phyloP scores from a whole-genome alignment of 2,113 vertebrate genomes.

The Tautogolabrus adspersus region DNA sequence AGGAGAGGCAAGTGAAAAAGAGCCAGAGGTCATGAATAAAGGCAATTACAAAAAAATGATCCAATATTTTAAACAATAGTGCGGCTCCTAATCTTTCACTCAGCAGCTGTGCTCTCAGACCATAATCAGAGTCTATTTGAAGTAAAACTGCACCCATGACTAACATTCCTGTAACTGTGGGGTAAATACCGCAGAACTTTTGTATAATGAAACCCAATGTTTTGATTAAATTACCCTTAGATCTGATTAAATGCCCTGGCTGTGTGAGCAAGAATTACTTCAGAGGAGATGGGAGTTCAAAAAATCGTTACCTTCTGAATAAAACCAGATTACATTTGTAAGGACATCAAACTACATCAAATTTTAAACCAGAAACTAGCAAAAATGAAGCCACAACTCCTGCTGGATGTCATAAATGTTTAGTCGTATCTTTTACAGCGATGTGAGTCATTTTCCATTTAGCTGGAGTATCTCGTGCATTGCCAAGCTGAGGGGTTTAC shows the following conservation, averaged over 20 bases:
- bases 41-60: not conserved
- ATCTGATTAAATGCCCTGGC: slow-evolving; percentile 30
- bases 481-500: slow-evolving; percentile 19
- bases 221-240: slow-evolving; percentile 39
- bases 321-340: slow-evolving; percentile 21
- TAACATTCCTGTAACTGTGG: slow-evolving; percentile 10
- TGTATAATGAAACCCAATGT: slow-evolving; percentile 27
- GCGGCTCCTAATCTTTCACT: not conserved
- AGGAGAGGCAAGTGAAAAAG: not conserved
- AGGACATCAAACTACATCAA: slow-evolving; percentile 23
- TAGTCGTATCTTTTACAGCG: slow-evolving; percentile 27
- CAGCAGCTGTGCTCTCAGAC: not conserved
- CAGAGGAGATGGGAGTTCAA: slow-evolving; percentile 7
- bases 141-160: slow-evolving; percentile 28
- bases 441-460: slow-evolving; percentile 57
- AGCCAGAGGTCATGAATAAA: not conserved
- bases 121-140: slow-evolving; percentile 8
- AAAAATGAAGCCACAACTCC: slow-evolving; percentile 6
- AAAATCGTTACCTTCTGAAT: not conserved
- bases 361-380: not conserved
- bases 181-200: slow-evolving; percentile 16
- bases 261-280: slow-evolving; percentile 19
- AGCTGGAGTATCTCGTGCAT: slow-evolving; percentile 13
- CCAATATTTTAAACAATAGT: not conserved
- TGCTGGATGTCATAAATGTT: slow-evolving; percentile 15